A percentile compares a stretch with the other conserved stretches of the same genome.
Evolutionary conservation across 2,888 invertebrate genomes (phyloP).

Genomic region (Lasioglossum lativentre): DNA sequence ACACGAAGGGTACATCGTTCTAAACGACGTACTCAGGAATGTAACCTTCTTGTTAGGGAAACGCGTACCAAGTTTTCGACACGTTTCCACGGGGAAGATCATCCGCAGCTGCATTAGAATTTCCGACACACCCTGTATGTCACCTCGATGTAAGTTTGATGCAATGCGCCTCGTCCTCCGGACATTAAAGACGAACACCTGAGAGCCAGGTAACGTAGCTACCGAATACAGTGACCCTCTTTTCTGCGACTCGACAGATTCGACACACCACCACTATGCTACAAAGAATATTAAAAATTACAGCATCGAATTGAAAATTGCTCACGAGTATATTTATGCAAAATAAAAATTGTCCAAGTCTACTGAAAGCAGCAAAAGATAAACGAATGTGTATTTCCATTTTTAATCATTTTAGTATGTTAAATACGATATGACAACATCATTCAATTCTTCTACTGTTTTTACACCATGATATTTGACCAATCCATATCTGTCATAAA

Average conservation of each 20-base stretch:
- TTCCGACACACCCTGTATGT: slow-evolving; percentile 1
- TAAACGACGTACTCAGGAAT: not conserved
- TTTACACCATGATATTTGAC: no score
- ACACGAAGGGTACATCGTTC: not conserved
- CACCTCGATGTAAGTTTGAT: not conserved
- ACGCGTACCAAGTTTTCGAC: not conserved
- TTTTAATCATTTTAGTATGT: no score
- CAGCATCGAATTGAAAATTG: no score
- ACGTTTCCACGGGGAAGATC: not conserved
- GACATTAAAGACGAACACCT: slow-evolving; percentile 19
- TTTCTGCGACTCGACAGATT: not conserved
- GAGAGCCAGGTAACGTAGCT: slow-evolving; percentile 3
- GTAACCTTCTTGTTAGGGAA: not conserved
- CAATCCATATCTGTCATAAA: no score
- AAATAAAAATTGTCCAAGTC: no score
- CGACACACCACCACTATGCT: not conserved
- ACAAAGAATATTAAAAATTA: no score
- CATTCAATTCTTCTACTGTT: no score
- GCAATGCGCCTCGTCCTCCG: slow-evolving; percentile 10
- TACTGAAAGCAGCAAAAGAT: no score
- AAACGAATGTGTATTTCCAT: no score
- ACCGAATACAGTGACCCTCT: not conserved
- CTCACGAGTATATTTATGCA: no score
- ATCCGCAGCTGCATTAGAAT: not conserved
- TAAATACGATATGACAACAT: no score